Percentiles rank a stretch among this genome's conserved stretches.
These are phyloP conservation scores for Ellobium chinense DNA, from an alignment of 2,888 invertebrate genomes.

Conservation along the genomic window DNA sequence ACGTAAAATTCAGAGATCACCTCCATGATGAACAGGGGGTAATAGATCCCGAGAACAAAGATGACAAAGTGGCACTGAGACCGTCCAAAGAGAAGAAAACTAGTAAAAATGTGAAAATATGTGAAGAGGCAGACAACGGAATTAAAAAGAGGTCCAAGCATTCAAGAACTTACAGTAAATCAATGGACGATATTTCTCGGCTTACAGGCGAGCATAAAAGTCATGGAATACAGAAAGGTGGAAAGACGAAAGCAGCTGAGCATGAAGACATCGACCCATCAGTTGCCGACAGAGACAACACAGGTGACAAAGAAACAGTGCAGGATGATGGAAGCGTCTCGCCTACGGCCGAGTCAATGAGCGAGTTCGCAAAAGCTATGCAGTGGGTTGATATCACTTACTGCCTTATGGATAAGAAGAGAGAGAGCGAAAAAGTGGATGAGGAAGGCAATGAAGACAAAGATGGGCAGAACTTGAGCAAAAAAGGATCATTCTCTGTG, in stretches of 20 bases:
- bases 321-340: not conserved
- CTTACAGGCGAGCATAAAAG: not conserved
- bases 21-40: not conserved
- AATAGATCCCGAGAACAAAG: not conserved
- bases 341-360: slow-evolving; percentile 16
- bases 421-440: not conserved
- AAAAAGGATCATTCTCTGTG: slow-evolving; percentile 19
- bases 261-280: slow-evolving; percentile 4
- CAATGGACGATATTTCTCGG: slow-evolving; percentile 1
- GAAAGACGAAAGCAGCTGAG: not conserved
- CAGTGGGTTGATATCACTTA: slow-evolving; percentile 46
- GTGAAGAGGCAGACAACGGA: not conserved
- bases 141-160: not conserved
- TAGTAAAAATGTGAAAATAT: not conserved
- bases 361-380: slow-evolving; percentile 39
- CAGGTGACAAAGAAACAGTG: not conserved
- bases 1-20: not conserved
- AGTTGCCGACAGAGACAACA: not conserved
- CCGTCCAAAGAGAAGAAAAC: not conserved
- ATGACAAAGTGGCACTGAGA: not conserved
- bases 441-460: not conserved
- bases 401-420: slow-evolving; percentile 13
- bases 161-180: slow-evolving; percentile 5
- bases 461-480: not conserved
- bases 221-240: not conserved